These are phyloP conservation scores for Antedon mediterranea DNA, from an alignment of 53 echinoderm and acorn worm genomes.

Conservation along the genomic window DNA sequence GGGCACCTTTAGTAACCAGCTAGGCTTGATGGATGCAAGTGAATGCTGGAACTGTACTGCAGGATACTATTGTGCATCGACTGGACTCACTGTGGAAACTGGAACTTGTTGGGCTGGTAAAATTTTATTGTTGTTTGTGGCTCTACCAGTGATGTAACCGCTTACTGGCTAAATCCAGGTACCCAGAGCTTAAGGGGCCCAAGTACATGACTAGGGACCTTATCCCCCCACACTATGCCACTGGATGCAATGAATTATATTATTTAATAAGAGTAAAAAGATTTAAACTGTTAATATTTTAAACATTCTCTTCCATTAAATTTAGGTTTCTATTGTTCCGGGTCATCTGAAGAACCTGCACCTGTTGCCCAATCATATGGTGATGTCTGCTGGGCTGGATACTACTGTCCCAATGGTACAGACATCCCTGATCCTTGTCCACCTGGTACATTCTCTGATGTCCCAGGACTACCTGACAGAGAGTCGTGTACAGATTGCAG, in stretches of 20 bases:
- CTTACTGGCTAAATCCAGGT: too few relatives aligned
- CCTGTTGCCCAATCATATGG: slow-evolving; percentile 62
- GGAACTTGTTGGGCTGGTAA: slow-evolving; percentile 76
- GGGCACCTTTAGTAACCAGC: slow-evolving; percentile 71
- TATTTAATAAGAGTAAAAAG: too few relatives aligned
- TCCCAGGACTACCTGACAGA: slow-evolving; percentile 33
- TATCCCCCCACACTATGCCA: too few relatives aligned
- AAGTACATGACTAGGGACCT: too few relatives aligned
- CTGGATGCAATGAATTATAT: too few relatives aligned
- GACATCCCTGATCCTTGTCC: slow-evolving; percentile 78
- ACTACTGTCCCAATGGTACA: slow-evolving; percentile 94
- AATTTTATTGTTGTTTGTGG: background rate
- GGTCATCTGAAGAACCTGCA: slow-evolving; percentile 61
- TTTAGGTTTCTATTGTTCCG: slow-evolving; percentile 70
- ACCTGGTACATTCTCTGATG: slow-evolving; percentile 74
- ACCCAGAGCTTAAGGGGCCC: too few relatives aligned
- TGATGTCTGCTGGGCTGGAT: slow-evolving; percentile 74
- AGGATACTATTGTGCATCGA: slow-evolving; percentile 68
- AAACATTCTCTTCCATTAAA: background rate
- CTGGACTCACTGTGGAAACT: slow-evolving; percentile 54
- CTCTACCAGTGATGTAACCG: too few relatives aligned
- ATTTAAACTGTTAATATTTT: too few relatives aligned
- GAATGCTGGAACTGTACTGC: slow-evolving; percentile 88
- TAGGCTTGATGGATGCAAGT: slow-evolving; percentile 30
- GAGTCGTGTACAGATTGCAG: slow-evolving; percentile 62